Evolutionary conservation across 2,797 vertebrate genomes (phyloP).

Genomic region (Notolepis coatsorum): DNA sequence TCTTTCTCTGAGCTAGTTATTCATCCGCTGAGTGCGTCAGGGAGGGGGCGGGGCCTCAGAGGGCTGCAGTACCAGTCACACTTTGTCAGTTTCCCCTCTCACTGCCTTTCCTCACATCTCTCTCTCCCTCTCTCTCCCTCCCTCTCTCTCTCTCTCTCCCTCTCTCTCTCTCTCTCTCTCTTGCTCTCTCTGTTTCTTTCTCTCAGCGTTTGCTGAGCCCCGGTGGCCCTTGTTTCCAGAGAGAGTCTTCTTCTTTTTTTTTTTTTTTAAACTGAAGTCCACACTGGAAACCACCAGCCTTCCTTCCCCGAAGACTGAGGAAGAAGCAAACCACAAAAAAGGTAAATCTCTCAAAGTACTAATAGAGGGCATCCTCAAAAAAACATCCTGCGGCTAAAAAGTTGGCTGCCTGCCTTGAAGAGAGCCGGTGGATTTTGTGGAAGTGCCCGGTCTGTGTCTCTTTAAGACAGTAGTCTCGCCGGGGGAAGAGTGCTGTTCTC

Average conservation of each 20-base stretch:
- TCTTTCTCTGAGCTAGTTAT: conserved; percentile 77
- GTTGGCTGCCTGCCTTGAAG: conserved; percentile 4
- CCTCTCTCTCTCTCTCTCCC: not conserved
- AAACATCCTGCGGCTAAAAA: conserved; percentile 28
- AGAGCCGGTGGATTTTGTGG: not conserved
- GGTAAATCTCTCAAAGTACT: conserved; percentile 55
- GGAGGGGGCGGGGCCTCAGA: conserved; percentile 82
- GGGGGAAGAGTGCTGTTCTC: conserved; percentile 12
- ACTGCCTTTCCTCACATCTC: conserved; percentile 42
- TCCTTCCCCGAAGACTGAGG: conserved; percentile 42
- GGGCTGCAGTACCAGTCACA: conserved; percentile 85
- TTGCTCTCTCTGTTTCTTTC: conserved; percentile 8
- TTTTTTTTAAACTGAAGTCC: conserved; percentile 30
- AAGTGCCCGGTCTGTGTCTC: not conserved
- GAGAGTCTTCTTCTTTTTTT: conserved; percentile 33
- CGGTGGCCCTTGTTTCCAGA: conserved; percentile 30
- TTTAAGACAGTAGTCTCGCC: not conserved
- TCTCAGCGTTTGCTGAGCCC: conserved; percentile 27
- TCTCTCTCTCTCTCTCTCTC: conserved; percentile 36
- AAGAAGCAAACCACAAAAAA: conserved; percentile 25
- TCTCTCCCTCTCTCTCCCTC: conserved; percentile 15
- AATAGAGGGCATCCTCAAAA: conserved; percentile 6
- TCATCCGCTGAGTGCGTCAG: conserved; percentile 83
- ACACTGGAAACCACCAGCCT: conserved; percentile 19
- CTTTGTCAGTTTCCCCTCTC: conserved; percentile 72